phyloP scores from a whole-genome alignment of 2,888 invertebrate species.

The Platypus cylindrus region DNA sequence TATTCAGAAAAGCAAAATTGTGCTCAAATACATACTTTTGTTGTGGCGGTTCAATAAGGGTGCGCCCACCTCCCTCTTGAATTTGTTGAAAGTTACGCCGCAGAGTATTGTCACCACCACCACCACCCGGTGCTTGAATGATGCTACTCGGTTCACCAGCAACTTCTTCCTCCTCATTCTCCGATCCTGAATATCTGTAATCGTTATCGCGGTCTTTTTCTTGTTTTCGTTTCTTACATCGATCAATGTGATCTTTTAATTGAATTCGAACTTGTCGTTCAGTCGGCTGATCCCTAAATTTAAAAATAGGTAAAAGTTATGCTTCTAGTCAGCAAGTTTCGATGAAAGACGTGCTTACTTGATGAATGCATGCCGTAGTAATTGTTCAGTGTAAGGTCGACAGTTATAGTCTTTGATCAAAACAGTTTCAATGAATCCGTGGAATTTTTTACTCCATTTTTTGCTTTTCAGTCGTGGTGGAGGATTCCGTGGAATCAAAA shows the following conservation, averaged over 20 bases:
- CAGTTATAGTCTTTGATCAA: constrained; percentile 96
- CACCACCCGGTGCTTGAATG: constrained; percentile 78
- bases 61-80: constrained; percentile 71
- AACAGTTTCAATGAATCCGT: constrained; percentile 95
- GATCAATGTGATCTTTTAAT: constrained; percentile 97
- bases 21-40: constrained; percentile 22
- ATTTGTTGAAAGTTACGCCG: constrained; percentile 97
- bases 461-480: constrained; percentile 95
- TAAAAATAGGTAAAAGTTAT: constrained; percentile 1
- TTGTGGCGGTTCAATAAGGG: constrained; percentile 47
- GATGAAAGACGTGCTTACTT: too few species aligned
- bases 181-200: constrained; percentile 78
- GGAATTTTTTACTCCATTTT: constrained; percentile 97
- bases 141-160: constrained; percentile 94
- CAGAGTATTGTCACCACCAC: too few species aligned
- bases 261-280: constrained; percentile 97
- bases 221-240: constrained; percentile 89
- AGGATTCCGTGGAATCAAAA: constrained; percentile 59
- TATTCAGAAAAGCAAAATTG: background rate
- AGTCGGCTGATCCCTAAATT: constrained; percentile 89
- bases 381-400: constrained; percentile 94
- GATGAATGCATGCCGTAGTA: constrained; percentile 95
- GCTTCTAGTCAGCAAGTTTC: too few species aligned
- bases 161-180: constrained; percentile 90
- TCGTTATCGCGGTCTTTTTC: constrained; percentile 72